A percentile compares a stretch with the other conserved stretches of the same genome.
phyloP scores from a whole-genome alignment of 1,140 invertebrate species.

The Calycopis cecrops region DNA sequence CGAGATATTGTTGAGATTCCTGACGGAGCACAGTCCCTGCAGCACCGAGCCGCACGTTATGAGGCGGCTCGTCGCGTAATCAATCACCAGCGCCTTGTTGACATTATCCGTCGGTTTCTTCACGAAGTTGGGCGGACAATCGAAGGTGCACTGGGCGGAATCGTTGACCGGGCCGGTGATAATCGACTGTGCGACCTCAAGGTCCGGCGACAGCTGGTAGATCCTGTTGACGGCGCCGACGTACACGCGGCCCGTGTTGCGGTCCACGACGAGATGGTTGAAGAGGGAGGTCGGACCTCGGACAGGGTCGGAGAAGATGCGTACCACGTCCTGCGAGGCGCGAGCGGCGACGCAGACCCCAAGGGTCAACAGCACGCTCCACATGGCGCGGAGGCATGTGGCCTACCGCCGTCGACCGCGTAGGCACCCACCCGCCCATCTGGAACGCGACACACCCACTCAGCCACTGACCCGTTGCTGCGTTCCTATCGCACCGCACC shows the following conservation, averaged over 20 bases:
- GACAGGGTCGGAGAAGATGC: conserved; percentile 79
- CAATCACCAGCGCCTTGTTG: conserved; percentile 97
- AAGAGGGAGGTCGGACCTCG: conserved; percentile 75
- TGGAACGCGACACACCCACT: conserved; percentile 67
- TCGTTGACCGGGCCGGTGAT: conserved; percentile 93
- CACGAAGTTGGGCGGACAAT: conserved; percentile 84
- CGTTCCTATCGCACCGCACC: conserved; percentile 65
- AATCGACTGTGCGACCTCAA: conserved; percentile 85
- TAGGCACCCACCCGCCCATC: conserved; percentile 56
- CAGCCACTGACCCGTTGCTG: conserved; percentile 54
- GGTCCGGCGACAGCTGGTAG: conserved; percentile 92
- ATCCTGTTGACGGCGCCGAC: conserved; percentile 95
- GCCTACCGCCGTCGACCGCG: conserved; percentile 61
- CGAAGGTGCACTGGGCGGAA: conserved; percentile 91
- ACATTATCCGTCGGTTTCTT: conserved; percentile 90
- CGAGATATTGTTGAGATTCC: conserved; percentile 92
- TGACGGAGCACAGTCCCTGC: conserved; percentile 92
- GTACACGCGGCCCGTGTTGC: conserved; percentile 93
- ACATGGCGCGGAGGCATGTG: conserved; percentile 68
- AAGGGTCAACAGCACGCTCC: conserved; percentile 71
- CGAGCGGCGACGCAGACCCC: conserved; percentile 63
- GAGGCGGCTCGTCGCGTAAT: conserved; percentile 91
- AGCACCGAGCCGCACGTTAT: conserved; percentile 95
- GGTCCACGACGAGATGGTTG: conserved; percentile 94
- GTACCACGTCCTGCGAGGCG: conserved; percentile 78